Conservation (phyloP, 2,888 invertebrate genomes). For the Xanthia togata region DNA sequence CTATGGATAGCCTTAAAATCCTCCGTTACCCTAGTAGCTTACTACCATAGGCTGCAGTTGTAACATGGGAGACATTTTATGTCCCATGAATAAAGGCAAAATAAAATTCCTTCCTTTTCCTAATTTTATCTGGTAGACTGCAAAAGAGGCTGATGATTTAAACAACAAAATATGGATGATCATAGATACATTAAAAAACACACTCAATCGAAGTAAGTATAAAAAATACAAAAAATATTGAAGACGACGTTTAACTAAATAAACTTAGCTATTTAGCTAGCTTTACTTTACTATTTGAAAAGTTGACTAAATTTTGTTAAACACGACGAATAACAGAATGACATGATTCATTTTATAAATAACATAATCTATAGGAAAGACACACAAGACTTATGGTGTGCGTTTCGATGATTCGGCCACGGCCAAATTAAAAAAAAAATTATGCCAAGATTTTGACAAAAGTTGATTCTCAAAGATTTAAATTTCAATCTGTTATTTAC, state of each 20-base stretch:
- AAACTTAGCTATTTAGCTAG: too few species aligned
- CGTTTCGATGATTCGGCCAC: too few species aligned
- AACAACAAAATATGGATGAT: constrained; percentile 14
- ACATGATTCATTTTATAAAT: constrained; percentile 1
- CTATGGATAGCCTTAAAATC: too few species aligned
- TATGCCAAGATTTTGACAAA: too few species aligned
- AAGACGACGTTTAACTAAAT: constrained; percentile 1
- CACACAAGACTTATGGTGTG: not conserved
- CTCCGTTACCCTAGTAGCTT: not conserved
- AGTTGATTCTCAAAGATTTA: too few species aligned
- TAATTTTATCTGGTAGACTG: not conserved
- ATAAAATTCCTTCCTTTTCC: not conserved
- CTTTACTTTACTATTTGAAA: constrained; percentile 11
- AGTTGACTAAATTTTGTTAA: not conserved
- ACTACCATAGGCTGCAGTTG: not conserved
- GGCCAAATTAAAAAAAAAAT: too few species aligned
- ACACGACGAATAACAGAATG: constrained; percentile 13
- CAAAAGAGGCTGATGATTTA: not conserved
- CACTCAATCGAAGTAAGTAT: constrained; percentile 1
- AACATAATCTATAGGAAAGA: constrained; percentile 1
- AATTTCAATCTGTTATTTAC: too few species aligned
- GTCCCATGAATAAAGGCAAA: not conserved
- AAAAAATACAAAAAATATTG: not conserved
- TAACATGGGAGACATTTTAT: not conserved
- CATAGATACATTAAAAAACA: constrained; percentile 21